Conservation (phyloP, 2,797 vertebrate genomes). For the Premnoplex brunnescens region DNA sequence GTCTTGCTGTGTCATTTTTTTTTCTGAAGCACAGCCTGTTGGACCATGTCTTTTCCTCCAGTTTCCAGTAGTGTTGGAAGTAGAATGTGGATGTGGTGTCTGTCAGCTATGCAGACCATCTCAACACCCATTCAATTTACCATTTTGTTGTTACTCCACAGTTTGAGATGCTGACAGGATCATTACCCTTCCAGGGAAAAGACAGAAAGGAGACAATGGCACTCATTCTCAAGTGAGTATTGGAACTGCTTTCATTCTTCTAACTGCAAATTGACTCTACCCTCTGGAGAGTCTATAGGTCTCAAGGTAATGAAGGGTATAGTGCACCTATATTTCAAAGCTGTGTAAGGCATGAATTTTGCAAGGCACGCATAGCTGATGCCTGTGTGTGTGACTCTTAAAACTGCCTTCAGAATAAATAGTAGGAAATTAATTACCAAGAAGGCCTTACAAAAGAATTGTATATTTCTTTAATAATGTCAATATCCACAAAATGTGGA, state of each 20-base stretch:
- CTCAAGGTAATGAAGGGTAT: not conserved
- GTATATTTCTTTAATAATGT: not conserved
- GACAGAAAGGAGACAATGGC: conserved; percentile 99
- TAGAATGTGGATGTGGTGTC: not conserved
- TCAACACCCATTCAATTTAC: not conserved
- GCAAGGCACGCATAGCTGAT: not conserved
- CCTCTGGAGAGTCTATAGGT: not conserved
- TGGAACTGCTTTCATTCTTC: not conserved
- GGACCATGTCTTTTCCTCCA: not conserved
- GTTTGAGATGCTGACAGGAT: conserved; percentile 98
- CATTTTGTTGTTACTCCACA: conserved; percentile 62
- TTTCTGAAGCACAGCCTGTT: not conserved
- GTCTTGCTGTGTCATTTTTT: not conserved
- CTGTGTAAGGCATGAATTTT: not conserved
- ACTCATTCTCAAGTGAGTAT: conserved; percentile 94
- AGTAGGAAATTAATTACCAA: not conserved
- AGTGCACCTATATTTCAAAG: not conserved
- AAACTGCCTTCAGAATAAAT: not conserved
- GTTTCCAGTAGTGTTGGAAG: not conserved
- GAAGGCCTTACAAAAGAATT: not conserved
- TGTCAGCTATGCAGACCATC: not conserved
- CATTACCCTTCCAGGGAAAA: conserved; percentile 96
- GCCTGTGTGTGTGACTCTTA: not conserved
- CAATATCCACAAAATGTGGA: not conserved
- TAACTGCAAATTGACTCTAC: not conserved